Evolutionary conservation across 2,113 vertebrate genomes (phyloP), one percentile per base, ranked within the genome.

Genomic region (Phoxinus phoxinus): DNA sequence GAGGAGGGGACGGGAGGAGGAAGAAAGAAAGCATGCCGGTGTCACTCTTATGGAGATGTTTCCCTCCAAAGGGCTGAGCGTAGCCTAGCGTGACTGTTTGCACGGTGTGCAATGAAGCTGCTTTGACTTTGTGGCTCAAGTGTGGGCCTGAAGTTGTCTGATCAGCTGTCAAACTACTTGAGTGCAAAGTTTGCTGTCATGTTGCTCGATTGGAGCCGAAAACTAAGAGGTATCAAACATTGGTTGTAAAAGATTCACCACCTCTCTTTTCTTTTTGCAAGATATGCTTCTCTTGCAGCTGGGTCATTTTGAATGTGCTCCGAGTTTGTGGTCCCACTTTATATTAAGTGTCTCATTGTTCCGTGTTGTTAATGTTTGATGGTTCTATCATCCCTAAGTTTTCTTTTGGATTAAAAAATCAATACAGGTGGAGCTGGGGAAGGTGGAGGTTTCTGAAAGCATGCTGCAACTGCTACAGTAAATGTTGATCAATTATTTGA

Each of bases 11-110:
- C 2, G 25, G 21, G 53, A 74, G 17, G 27, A 21, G 30, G 19
- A 27, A 30, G 59, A 86, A 69, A 77, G 46, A 86, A 69, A 77
- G 35, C 32, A 80, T 51, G 59, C 19, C 10, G 32, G 25, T 87
- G 88, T 65, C 75, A 84, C 27, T 46, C 67, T 77, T 73, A 63
- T 76, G 72, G 84, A 82, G 84, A 84, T 84, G 10, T 76, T 72
- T 41, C 32, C 35, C 61, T 61, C 74, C 80, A 76, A 75, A 71
- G 79, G 88, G 77, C 13, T 46, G 25, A 80, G 56, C 12, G 37
- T 58, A 17, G 75, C 41, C 81, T 81, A 69, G 84, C 61, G 46
- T 83, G 76, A 71, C 46, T 58, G 71, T 19, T 19, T 72, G 59
- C 23, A 56, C 30, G 44, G n/a, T 41, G 63, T 46, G 56, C 35